Percentiles rank a stretch among this genome's conserved stretches.
phyloP scores from a whole-genome alignment of 2,797 vertebrate species.

The Squalus acanthias region DNA sequence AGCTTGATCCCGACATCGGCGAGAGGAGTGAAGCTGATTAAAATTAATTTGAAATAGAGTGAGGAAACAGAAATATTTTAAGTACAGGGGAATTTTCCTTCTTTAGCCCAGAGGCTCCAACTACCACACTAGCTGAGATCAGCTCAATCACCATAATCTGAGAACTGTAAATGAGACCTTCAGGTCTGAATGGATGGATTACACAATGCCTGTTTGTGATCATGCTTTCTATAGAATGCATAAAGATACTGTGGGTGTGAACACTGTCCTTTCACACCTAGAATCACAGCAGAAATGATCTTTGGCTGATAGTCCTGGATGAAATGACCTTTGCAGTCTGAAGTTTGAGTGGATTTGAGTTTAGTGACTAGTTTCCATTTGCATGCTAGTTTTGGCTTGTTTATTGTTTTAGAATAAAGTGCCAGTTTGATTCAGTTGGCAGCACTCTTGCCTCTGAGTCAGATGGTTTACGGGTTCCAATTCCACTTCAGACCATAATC shows the following conservation, averaged over 20 bases:
- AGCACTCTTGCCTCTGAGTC: not conserved
- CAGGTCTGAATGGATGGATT: not conserved
- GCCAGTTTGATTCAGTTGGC: not conserved
- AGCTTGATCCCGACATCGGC: not conserved
- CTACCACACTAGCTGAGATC: not conserved
- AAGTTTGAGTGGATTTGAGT: not conserved
- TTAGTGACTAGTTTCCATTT: not conserved
- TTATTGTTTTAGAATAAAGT: not conserved
- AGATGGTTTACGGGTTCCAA: not conserved
- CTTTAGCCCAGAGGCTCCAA: not conserved
- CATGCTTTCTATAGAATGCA: not conserved
- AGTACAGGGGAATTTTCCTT: not conserved
- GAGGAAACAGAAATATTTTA: not conserved
- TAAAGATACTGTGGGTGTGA: too few species aligned
- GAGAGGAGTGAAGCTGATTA: not conserved
- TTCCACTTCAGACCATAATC: not conserved
- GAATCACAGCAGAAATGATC: not conserved
- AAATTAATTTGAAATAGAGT: not conserved
- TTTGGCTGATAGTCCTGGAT: not conserved
- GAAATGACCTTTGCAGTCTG: not conserved
- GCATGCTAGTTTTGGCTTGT: not conserved
- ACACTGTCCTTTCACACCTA: not conserved
- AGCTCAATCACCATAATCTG: not conserved
- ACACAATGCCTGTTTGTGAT: not conserved
- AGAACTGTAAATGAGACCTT: not conserved